Evolutionary conservation across 2,888 invertebrate species (phyloP), one percentile per base, ranked within the genome.

Genomic region (Prosopocoilus inquinatus): DNA sequence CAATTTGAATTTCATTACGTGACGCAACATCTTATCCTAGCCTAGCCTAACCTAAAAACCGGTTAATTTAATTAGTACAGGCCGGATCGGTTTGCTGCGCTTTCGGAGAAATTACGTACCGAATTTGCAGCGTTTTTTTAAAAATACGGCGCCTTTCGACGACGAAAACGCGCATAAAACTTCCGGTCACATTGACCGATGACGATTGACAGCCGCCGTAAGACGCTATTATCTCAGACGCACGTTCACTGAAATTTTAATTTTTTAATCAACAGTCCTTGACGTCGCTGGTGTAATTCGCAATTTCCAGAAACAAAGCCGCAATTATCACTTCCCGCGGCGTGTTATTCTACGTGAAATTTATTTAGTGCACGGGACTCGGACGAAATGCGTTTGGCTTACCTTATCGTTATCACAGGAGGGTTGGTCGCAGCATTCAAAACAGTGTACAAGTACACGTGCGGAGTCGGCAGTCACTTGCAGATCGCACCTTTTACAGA

Each of bases 401-500:
- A 9, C 39, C 34, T 50, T 33, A 36, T 45, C 53, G 45, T 49
- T 32, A 2, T 48, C 36, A 15, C n/a, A 8, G 33, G 52, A 49
- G 20, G 67, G 64, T 45, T 68, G 52, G 53, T 75, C 73, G 49
- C 61, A 64, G 59, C 75, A 75, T 32, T 72, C 61, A 57, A 59
- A 67, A 58, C 76, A 76, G 53, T 68, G 67, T 34, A 76, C 62
- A 50, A 74, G 61, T 48, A 72, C 73, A 8, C 67, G 69, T 8
- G 60, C 55, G 48, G 67, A 65, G 55, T 73, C 71, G 5, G 67
- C 49, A 11, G 71, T 69, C 54, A 70, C 53, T 63, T 68, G 67
- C 50, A 76, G 63, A 62, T 74, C 71, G 53, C 76, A 76, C 64
- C 63, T 69, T 63, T 69, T 68, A 57, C 76, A 76, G 59, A 58